Base-by-base conservation (phyloP, 2,888 invertebrate species). In the Ommatoiulus sabulosus region DNA sequence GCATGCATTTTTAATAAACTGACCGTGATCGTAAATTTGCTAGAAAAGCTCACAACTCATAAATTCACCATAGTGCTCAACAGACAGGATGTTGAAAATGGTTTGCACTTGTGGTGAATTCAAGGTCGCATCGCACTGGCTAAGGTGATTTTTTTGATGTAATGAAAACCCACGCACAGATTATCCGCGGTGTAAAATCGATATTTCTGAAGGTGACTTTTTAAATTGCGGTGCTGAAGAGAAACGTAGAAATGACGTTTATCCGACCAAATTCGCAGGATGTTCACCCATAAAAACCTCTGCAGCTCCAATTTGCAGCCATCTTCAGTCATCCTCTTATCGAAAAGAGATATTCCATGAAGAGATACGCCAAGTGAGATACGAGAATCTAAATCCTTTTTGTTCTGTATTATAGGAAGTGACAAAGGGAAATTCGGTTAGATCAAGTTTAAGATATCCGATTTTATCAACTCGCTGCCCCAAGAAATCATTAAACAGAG, bases 141-240 rank as follows among this genome's bases (percentile, higher is more conserved):
- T 15, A 12, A 7, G 52, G 15, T 12, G 15, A 52, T 52, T 52
- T 52, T 7, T 7, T 52, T 15, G 15, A 52, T 52, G 15, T 52
- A 12, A 52, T 7, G 8, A 52, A 52, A 15, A 15, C 15, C 8
- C n/a, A 86, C 87, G 46, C 52, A 87, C 87, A 87, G 3, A 63
- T 87, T 63, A 52, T 87, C 35, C 4, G 35, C 35, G 8, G 88
- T 88, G 44, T 88, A 84, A 44, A 80, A 88, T 44, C 44, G 72
- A 84, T 84, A 88, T 44, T 88, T 88, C 15, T 44, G 44, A 17
- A 88, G n/a, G 44, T 35, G 84, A 44, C 44, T 20, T 72, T 44
- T 72, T 46, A 88, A 44, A 88, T 80, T 88, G 35, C 44, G 43
- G 10, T 44, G 44, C 6, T 88, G 88, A 44, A 88, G 80, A 15